Evolutionary conservation across 2,888 invertebrate species (phyloP).

Genomic region (Patella depressa): DNA sequence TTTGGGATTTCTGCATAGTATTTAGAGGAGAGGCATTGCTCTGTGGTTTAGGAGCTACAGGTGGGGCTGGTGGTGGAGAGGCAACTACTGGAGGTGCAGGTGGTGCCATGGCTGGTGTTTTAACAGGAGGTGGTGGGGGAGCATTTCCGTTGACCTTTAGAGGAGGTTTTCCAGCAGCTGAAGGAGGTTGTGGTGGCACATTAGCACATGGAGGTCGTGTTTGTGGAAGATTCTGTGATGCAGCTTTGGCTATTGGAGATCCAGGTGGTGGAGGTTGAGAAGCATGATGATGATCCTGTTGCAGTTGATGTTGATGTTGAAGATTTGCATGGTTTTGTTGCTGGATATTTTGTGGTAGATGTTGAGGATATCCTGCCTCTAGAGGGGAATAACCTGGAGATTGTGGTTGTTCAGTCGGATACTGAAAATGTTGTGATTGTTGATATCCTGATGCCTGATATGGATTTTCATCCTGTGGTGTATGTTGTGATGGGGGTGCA

Average conservation of each 20-base stretch:
- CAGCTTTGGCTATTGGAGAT: constrained; percentile 12
- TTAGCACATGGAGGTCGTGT: constrained; percentile 15
- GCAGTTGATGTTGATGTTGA: constrained; percentile 16
- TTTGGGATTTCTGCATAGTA: constrained; percentile 26
- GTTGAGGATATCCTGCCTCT: constrained; percentile 9
- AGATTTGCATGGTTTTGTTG: neutral
- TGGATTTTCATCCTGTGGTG: neutral
- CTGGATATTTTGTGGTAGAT: constrained; percentile 15
- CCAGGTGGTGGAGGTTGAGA: constrained; percentile 15
- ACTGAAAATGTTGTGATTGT: neutral
- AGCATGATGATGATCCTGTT: constrained; percentile 9
- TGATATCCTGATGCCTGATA: neutral
- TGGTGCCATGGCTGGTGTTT: constrained; percentile 35
- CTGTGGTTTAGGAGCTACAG: constrained; percentile 13
- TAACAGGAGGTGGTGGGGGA: constrained; percentile 34
- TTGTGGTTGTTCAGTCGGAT: constrained; percentile 7
- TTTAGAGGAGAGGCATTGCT: constrained; percentile 29
- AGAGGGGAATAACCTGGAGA: constrained; percentile 12
- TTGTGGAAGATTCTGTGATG: constrained; percentile 12
- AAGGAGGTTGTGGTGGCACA: constrained; percentile 14
- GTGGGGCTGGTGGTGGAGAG: constrained; percentile 21
- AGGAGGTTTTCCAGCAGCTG: constrained; percentile 35
- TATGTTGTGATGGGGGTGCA: constrained; percentile 18
- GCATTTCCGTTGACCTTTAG: constrained; percentile 25
- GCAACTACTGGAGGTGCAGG: constrained; percentile 38